phyloP scores from a whole-genome alignment of 2,888 invertebrate genomes.

The Timema podura region DNA sequence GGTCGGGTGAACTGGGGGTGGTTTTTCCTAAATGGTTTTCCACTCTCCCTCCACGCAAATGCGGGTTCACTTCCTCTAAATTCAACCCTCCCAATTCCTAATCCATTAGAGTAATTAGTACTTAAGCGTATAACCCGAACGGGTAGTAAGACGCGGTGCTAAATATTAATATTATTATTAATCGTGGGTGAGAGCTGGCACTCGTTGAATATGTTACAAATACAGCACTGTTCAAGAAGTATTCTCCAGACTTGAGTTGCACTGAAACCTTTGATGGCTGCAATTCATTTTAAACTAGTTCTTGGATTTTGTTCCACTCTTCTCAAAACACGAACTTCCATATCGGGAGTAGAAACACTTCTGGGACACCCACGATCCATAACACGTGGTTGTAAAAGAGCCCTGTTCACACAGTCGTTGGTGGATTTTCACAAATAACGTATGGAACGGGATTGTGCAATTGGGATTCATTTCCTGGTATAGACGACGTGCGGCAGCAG shows the following conservation, averaged over 20 bases:
- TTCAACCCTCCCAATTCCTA: too few species aligned
- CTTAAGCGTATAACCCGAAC: too few species aligned
- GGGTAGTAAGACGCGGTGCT: too few species aligned
- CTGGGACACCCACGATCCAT: neutral
- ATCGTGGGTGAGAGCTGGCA: neutral
- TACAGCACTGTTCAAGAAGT: constrained; percentile 6
- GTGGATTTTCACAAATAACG: neutral
- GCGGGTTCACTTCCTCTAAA: too few species aligned
- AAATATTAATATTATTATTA: too few species aligned
- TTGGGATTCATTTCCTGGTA: neutral
- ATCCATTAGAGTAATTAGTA: too few species aligned
- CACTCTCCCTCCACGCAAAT: too few species aligned
- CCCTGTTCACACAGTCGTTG: neutral
- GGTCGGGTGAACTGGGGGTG: too few species aligned
- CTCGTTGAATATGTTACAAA: neutral
- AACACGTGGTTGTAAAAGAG: neutral
- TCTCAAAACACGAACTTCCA: neutral
- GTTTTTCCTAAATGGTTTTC: too few species aligned
- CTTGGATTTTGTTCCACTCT: neutral
- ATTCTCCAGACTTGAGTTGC: neutral
- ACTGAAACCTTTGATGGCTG: neutral
- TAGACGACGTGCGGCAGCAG: neutral
- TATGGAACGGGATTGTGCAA: neutral
- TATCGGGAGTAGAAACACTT: neutral
- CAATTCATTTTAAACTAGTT: neutral